These are phyloP conservation scores for Eupsilia transversa DNA, from an alignment of 2,888 invertebrate genomes.

Conservation along the genomic window DNA sequence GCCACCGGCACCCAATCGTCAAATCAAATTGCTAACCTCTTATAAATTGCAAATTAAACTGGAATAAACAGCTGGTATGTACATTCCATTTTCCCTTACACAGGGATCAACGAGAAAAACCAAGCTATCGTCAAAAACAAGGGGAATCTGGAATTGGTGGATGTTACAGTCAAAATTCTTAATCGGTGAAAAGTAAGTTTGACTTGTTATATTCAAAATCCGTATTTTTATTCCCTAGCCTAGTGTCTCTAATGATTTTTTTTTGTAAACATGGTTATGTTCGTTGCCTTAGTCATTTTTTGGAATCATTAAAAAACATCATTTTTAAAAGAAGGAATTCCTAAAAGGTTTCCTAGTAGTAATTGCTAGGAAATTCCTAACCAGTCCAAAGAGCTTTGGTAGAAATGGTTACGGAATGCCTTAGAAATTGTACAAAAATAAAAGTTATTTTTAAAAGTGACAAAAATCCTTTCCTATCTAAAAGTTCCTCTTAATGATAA, in stretches of 20 bases:
- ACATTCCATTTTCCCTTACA: constrained; percentile 32
- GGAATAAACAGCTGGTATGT: constrained; percentile 38
- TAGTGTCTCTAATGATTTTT: too few relatives aligned
- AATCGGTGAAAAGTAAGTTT: not conserved
- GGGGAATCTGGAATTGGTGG: constrained; percentile 18
- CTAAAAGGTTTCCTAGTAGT: not conserved
- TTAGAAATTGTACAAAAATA: not conserved
- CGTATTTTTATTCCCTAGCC: too few relatives aligned
- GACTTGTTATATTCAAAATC: not conserved
- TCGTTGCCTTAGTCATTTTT: not conserved
- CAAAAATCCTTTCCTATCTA: too few relatives aligned
- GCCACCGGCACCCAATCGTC: constrained; percentile 1
- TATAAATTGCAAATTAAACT: constrained; percentile 43
- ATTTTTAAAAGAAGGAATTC: not conserved
- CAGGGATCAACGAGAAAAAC: constrained; percentile 17
- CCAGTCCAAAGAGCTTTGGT: not conserved
- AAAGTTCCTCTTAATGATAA: not conserved
- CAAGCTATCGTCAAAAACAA: constrained; percentile 37
- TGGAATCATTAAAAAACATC: not conserved
- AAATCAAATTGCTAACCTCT: constrained; percentile 40
- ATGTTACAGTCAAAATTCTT: constrained; percentile 2
- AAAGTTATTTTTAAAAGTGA: not conserved
- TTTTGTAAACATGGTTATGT: not conserved
- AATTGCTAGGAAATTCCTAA: not conserved
- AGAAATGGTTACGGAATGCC: not conserved